These are phyloP conservation scores for Nipponia nippon DNA, from an alignment of 2,113 vertebrate genomes.

Conservation along the genomic window DNA sequence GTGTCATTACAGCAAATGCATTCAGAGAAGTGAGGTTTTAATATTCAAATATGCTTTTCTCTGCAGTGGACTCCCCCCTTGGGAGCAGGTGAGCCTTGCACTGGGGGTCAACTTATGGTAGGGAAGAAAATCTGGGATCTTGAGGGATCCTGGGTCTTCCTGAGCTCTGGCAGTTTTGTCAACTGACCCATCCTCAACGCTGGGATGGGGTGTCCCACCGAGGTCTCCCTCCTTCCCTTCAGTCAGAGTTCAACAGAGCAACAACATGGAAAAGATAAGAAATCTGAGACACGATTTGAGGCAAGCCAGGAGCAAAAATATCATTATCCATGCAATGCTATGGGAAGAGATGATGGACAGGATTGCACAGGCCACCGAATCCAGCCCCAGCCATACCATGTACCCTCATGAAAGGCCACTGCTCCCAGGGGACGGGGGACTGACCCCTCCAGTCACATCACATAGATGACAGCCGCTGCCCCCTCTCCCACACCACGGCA, in stretches of 20 bases:
- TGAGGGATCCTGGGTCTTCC: neutral
- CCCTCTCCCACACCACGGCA: neutral
- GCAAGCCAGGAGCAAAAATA: neutral
- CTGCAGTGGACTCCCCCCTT: neutral
- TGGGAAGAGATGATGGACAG: fast-evolving
- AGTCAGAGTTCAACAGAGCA: neutral
- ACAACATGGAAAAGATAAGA: neutral
- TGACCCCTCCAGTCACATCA: neutral
- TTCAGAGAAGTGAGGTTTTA: neutral
- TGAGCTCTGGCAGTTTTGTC: neutral
- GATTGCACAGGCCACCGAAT: fast-evolving
- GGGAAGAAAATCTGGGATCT: neutral
- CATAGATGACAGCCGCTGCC: fast-evolving
- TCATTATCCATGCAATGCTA: neutral
- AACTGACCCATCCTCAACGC: fast-evolving
- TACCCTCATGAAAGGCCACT: fast-evolving
- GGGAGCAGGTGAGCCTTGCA: neutral
- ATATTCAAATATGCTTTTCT: neutral
- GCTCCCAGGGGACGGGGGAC: neutral
- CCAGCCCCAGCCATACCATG: neutral
- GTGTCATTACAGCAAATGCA: neutral
- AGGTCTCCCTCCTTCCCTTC: neutral
- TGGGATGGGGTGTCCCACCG: fast-evolving
- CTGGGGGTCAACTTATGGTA: fast-evolving
- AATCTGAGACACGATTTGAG: fast-evolving